phyloP scores from a whole-genome alignment of 2,797 vertebrate species.

The Coilia nasus region DNA sequence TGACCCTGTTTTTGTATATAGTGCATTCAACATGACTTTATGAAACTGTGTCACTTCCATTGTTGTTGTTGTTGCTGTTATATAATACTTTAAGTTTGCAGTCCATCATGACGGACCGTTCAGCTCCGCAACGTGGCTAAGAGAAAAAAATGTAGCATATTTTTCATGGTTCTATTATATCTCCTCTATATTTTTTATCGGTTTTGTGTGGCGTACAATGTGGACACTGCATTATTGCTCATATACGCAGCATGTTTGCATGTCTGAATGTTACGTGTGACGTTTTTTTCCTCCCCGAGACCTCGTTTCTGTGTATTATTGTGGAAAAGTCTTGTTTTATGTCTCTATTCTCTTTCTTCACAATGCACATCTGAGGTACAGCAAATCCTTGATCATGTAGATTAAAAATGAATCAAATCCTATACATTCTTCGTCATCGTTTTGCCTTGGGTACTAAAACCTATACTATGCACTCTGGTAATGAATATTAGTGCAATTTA shows the following conservation, averaged over 20 bases:
- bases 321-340: constrained; percentile 39
- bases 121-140: constrained; percentile 44
- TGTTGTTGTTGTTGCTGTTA: constrained; percentile 58
- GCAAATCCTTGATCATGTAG: constrained; percentile 48
- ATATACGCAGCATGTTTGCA: constrained; percentile 55
- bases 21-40: constrained; percentile 55
- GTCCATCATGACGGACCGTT: constrained; percentile 46
- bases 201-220: constrained; percentile 34
- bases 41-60: constrained; percentile 58
- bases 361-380: constrained; percentile 49
- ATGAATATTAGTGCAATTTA: background rate
- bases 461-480: background rate
- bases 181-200: constrained; percentile 20
- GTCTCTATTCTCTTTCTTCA: constrained; percentile 41
- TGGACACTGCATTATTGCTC: constrained; percentile 44
- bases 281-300: constrained; percentile 4
- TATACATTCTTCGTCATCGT: background rate
- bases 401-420: constrained; percentile 38
- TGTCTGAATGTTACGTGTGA: constrained; percentile 65
- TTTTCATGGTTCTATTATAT: constrained; percentile 41
- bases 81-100: constrained; percentile 46
- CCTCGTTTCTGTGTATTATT: constrained; percentile 59
- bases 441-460: background rate
- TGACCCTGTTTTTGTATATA: constrained; percentile 69
- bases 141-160: constrained; percentile 59